Percentiles rank a stretch among this genome's conserved stretches.
These are phyloP conservation scores for Cyrtodaria siliqua DNA, from an alignment of 2,888 invertebrate species.

Conservation along the genomic window DNA sequence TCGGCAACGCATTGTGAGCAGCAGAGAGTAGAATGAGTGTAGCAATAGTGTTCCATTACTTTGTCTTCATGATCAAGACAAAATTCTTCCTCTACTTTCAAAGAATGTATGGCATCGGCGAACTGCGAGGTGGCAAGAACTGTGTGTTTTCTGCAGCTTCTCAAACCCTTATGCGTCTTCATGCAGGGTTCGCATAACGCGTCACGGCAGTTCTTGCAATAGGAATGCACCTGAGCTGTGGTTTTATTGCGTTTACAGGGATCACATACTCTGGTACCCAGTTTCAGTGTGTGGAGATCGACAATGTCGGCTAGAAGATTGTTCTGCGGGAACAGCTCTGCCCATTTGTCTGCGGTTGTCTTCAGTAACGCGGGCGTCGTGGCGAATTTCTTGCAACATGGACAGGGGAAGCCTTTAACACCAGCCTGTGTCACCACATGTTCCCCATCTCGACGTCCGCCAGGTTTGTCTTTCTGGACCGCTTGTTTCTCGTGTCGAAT, in stretches of 20 bases:
- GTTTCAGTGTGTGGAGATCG: constrained; percentile 62
- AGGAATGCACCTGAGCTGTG: constrained; percentile 53
- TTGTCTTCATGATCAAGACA: constrained; percentile 62
- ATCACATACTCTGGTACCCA: constrained; percentile 63
- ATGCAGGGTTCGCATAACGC: constrained; percentile 67
- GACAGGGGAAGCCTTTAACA: constrained; percentile 56
- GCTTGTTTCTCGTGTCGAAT: not conserved
- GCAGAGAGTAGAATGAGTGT: constrained; percentile 58
- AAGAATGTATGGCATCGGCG: constrained; percentile 57
- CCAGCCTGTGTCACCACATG: constrained; percentile 1
- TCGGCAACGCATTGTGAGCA: constrained; percentile 67
- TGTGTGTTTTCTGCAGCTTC: constrained; percentile 63
- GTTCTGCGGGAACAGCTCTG: constrained; percentile 67
- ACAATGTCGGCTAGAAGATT: constrained; percentile 63
- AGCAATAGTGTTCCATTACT: constrained; percentile 61
- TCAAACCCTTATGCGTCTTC: constrained; percentile 66
- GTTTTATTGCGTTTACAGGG: constrained; percentile 66
- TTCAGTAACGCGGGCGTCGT: constrained; percentile 42
- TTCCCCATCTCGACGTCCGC: not conserved
- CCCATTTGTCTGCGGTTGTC: constrained; percentile 61
- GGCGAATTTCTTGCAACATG: constrained; percentile 53
- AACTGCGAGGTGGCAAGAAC: constrained; percentile 62
- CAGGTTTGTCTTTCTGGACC: not conserved
- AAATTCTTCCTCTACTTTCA: constrained; percentile 65
- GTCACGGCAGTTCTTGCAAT: constrained; percentile 70